Percentiles rank a stretch among this genome's conserved stretches.
Evolutionary conservation across 2,797 vertebrate genomes (phyloP).

Genomic region (Thamnophis elegans): DNA sequence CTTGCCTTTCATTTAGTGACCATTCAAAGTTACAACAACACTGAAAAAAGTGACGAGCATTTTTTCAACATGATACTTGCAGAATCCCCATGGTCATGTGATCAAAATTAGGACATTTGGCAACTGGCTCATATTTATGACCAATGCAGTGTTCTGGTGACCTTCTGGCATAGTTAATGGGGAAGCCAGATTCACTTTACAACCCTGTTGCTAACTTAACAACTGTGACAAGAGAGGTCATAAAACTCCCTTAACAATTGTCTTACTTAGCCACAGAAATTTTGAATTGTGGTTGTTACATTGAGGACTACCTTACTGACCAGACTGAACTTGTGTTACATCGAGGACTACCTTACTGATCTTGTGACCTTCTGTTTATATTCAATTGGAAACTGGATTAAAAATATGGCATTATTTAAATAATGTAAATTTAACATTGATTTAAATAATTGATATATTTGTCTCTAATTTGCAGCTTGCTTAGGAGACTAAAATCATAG

Average conservation of each 20-base stretch:
- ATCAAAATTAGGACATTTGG: not conserved
- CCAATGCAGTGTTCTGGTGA: no score
- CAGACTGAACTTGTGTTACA: no score
- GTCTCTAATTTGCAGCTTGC: not conserved
- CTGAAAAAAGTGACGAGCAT: not conserved
- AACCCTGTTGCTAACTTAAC: not conserved
- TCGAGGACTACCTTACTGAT: not conserved
- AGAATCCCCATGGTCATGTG: not conserved
- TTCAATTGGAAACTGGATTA: not conserved
- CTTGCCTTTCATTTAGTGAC: not conserved
- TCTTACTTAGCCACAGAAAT: no score
- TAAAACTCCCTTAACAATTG: not conserved
- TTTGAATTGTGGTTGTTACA: no score
- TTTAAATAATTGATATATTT: not conserved
- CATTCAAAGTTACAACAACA: not conserved
- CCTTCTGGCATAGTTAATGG: not conserved
- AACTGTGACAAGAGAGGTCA: not conserved
- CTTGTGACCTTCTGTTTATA: not conserved
- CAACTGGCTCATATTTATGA: no score
- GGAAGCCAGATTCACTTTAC: not conserved
- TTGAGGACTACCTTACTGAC: no score
- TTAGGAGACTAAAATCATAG: not conserved
- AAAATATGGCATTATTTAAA: not conserved
- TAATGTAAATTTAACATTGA: not conserved
- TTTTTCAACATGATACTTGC: not conserved